A percentile compares a stretch with the other conserved stretches of the same genome.
Conservation (phyloP, 2,113 vertebrate species). For the Anseranas semipalmata region DNA sequence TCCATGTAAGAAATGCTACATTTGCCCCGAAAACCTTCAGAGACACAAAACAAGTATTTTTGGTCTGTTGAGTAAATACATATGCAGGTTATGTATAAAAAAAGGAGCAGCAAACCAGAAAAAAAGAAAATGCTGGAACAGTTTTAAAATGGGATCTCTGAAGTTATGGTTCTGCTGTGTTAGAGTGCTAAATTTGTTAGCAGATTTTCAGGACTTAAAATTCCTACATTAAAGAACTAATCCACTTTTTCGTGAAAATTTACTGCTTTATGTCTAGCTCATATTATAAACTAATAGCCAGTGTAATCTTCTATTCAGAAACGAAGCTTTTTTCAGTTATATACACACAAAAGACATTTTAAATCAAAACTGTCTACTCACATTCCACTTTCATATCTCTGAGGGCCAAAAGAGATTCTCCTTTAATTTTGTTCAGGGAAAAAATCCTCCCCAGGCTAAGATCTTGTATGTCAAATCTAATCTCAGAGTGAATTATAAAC, state of each 20-base stretch:
- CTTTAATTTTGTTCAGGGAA: constrained; percentile 24
- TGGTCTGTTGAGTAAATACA: not conserved
- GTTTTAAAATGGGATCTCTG: not conserved
- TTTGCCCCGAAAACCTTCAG: not conserved
- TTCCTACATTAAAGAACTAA: not conserved
- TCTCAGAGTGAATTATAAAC: constrained; percentile 33
- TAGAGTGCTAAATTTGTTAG: not conserved
- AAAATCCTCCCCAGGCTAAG: not conserved
- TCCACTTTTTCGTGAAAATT: not conserved
- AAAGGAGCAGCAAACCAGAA: not conserved
- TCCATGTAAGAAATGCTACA: not conserved
- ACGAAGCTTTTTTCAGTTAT: not conserved
- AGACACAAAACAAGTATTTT: not conserved
- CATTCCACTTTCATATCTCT: not conserved
- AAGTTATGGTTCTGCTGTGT: not conserved
- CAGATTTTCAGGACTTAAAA: not conserved
- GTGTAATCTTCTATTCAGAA: not conserved
- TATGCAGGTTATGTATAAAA: not conserved
- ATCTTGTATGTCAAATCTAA: constrained; percentile 36
- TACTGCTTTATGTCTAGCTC: not conserved
- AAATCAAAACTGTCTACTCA: not conserved
- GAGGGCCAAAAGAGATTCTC: not conserved
- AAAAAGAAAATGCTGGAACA: not conserved
- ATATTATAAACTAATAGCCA: not conserved
- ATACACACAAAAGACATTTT: not conserved